Percentiles rank a stretch among this genome's conserved stretches.
phyloP scores from a whole-genome alignment of 2,797 vertebrate genomes.

The Sphenopsis melanotis region DNA sequence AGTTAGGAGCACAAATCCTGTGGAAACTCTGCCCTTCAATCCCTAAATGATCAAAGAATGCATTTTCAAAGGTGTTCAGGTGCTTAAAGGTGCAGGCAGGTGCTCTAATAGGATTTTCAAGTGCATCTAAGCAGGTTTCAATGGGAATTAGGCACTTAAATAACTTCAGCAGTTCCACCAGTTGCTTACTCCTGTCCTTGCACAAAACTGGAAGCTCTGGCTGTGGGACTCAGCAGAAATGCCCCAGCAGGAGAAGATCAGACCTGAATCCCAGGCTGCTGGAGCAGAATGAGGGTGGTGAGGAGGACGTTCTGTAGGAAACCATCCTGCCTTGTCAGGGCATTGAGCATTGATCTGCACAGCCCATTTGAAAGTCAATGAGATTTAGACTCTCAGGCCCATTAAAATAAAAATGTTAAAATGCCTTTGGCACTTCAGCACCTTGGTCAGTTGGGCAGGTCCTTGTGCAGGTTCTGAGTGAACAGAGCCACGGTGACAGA shows the following conservation, averaged over 20 bases:
- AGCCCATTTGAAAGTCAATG: conserved; percentile 35
- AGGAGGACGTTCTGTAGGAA: not conserved
- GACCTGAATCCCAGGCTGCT: not conserved
- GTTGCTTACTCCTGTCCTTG: not conserved
- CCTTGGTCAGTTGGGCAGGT: not conserved
- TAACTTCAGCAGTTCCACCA: not conserved
- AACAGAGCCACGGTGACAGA: not conserved
- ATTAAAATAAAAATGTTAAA: conserved; percentile 32
- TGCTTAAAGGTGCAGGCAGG: not conserved
- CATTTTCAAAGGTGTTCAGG: not conserved
- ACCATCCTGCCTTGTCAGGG: conserved; percentile 11
- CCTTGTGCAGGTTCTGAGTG: not conserved
- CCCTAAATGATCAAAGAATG: not conserved
- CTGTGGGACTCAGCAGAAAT: not conserved
- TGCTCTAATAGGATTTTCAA: conserved; percentile 36
- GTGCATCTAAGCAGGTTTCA: not conserved
- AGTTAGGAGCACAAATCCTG: not conserved
- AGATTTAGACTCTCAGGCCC: not conserved
- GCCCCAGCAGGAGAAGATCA: not conserved
- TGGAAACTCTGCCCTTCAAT: not conserved
- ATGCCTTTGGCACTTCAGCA: conserved; percentile 2
- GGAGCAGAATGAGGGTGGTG: not conserved
- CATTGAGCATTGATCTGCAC: conserved; percentile 26
- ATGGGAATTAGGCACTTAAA: not conserved
- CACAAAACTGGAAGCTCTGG: not conserved